Base-by-base conservation (phyloP, 2,113 vertebrate genomes). In the Paratilapia polleni region DNA sequence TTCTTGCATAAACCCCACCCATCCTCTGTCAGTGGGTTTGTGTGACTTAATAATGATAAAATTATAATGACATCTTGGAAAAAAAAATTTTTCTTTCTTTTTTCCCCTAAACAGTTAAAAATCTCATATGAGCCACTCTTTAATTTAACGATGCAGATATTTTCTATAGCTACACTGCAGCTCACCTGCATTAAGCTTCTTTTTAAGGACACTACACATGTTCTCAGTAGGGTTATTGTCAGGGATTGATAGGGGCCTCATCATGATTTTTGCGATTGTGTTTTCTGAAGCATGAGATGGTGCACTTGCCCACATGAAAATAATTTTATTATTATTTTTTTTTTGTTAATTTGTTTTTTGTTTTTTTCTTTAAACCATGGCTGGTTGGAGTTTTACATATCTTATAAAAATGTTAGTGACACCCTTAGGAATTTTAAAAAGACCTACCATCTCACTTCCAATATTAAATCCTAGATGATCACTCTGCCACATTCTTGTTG, bases 341-440 rank as follows among this genome's bases (percentile, higher is more conserved):
- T 49, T 49, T 49, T 49, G 4, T n/a, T n/a, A n/a, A n/a, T n/a
- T n/a, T n/a, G n/a, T n/a, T n/a, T n/a, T n/a, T n/a, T n/a, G n/a
- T n/a, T 49, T 52, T 73, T 73, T 0, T 52, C 6, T 34, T 34
- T 34, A 34, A 52, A n/a, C 8, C 52, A 56, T n/a, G 20, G 54
- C 20, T 56, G 54, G 54, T 11, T 52, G 43, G 17, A 73, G 2
- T 41, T 0, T 73, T 26, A 3, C 43, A 0, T 52, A 73, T 52
- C 43, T 0, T 0, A 52, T 3, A 26, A 20, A 73, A 73, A 10
- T 73, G 43, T 52, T 26, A 73, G 66, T 31, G 47, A 52, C 66
- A 73, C 47, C 47, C 2, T 52, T 17, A 12, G 43, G 41, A 49
- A 28, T 20, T 70, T 24, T 70, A 22, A 43, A 52, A 31, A 52